Conservation (phyloP, 2,113 vertebrate genomes). For the Todiramphus saurophagus region DNA sequence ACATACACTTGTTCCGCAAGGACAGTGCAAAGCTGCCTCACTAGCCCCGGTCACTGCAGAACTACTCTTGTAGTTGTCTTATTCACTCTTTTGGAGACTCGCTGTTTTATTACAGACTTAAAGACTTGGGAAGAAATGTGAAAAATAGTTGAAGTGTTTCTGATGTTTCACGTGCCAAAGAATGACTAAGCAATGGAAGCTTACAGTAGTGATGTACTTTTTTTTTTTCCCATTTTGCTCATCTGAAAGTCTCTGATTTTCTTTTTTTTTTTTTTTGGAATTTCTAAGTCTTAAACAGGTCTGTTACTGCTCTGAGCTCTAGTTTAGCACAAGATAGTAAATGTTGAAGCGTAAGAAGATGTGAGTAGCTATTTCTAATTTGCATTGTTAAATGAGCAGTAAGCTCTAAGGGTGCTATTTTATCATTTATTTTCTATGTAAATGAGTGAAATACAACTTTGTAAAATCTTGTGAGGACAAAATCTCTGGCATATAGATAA, state of each 20-base stretch:
- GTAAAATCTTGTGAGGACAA: not conserved
- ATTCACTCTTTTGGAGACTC: slow-evolving; percentile 22
- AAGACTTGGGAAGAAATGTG: slow-evolving; percentile 49
- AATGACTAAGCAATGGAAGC: slow-evolving; percentile 61
- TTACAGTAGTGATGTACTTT: slow-evolving; percentile 19
- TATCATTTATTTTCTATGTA: not conserved
- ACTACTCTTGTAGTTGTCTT: not conserved
- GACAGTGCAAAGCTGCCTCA: not conserved
- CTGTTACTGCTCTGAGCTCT: not conserved
- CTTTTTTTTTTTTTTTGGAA: not conserved
- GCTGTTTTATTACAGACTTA: slow-evolving; percentile 27
- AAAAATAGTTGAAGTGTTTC: slow-evolving; percentile 45
- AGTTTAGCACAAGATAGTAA: not conserved
- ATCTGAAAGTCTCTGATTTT: slow-evolving; percentile 17
- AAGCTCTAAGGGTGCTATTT: not conserved
- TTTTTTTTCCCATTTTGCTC: not conserved
- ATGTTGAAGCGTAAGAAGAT: not conserved
- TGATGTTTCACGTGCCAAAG: slow-evolving; percentile 40
- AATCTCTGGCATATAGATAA: not conserved
- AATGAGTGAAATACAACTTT: not conserved
- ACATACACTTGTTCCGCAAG: not conserved
- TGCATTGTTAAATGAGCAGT: not conserved
- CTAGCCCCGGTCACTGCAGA: not conserved
- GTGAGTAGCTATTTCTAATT: not conserved
- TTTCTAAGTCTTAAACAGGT: not conserved